Evolutionary conservation across 2,113 vertebrate species (phyloP).

Genomic region (Ammospiza nelsoni): DNA sequence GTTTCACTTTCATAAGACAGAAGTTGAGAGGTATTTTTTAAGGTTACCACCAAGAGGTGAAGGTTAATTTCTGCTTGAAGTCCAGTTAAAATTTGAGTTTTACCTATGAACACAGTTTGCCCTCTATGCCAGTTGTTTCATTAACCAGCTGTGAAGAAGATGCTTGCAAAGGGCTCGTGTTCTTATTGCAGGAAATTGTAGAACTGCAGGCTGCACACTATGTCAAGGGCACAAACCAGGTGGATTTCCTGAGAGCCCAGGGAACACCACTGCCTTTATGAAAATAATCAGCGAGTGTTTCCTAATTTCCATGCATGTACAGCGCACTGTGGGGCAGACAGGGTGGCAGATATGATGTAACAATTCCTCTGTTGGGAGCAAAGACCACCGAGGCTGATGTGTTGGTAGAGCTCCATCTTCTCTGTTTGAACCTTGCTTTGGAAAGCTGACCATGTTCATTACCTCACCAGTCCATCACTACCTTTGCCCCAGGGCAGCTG

Average conservation of each 20-base stretch:
- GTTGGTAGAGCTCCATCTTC: not conserved
- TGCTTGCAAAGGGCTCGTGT: not conserved
- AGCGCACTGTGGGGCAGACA: not conserved
- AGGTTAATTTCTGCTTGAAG: not conserved
- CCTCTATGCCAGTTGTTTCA: not conserved
- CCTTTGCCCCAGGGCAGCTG: constrained; percentile 7
- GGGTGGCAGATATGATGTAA: not conserved
- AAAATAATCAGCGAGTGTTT: not conserved
- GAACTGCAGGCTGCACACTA: not conserved
- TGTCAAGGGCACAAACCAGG: not conserved
- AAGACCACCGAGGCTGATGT: not conserved
- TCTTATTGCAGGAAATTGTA: not conserved
- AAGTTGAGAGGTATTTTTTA: not conserved
- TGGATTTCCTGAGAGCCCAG: not conserved
- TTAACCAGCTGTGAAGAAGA: not conserved
- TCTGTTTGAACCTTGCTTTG: not conserved
- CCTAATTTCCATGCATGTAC: not conserved
- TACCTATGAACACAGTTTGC: not conserved
- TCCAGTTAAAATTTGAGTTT: not conserved
- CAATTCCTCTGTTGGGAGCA: not conserved
- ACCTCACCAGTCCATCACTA: constrained; percentile 4
- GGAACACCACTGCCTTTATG: not conserved
- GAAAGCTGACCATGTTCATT: not conserved
- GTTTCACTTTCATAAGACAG: not conserved
- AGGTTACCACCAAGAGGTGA: not conserved